A percentile compares a stretch with the other conserved stretches of the same genome.
phyloP scores from a whole-genome alignment of 1,140 invertebrate species.

The Achatina immaculata region DNA sequence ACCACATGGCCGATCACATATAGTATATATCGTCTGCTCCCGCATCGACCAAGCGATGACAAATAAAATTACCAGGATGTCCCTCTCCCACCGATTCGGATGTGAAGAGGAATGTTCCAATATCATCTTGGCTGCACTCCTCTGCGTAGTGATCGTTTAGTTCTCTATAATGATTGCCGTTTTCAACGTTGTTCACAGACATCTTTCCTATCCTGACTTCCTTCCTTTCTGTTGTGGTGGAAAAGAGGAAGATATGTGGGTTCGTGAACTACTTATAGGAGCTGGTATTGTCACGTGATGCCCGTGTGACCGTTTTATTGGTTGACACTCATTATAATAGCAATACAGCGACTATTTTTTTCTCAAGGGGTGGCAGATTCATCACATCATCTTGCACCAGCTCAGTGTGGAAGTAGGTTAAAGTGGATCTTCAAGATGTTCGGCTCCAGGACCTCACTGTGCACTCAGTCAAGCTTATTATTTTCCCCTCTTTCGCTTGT shows the following conservation, averaged over 20 bases:
- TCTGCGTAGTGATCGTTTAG: conserved; percentile 67
- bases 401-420: too few relatives aligned
- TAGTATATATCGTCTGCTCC: too few relatives aligned
- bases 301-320: conserved; percentile 40
- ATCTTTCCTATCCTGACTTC: conserved; percentile 45
- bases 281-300: conserved; percentile 48
- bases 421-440: too few relatives aligned
- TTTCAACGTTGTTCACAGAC: conserved; percentile 47
- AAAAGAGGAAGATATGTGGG: conserved; percentile 58
- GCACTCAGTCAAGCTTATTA: too few relatives aligned
- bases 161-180: conserved; percentile 61
- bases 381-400: too few relatives aligned
- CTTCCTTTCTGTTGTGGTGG: conserved; percentile 47
- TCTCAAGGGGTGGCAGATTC: background rate
- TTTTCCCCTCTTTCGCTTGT: too few relatives aligned
- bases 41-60: too few relatives aligned
- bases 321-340: background rate
- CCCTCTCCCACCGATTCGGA: conserved; percentile 99
- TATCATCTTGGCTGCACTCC: conserved; percentile 57
- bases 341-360: background rate
- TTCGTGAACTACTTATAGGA: conserved; percentile 49
- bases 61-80: conserved; percentile 78
- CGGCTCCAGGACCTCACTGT: too few relatives aligned
- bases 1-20: too few relatives aligned
- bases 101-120: conserved; percentile 87